Evolutionary conservation across 2,797 vertebrate genomes (phyloP), one percentile per base, ranked within the genome.

Genomic region (Anas bahamensis): DNA sequence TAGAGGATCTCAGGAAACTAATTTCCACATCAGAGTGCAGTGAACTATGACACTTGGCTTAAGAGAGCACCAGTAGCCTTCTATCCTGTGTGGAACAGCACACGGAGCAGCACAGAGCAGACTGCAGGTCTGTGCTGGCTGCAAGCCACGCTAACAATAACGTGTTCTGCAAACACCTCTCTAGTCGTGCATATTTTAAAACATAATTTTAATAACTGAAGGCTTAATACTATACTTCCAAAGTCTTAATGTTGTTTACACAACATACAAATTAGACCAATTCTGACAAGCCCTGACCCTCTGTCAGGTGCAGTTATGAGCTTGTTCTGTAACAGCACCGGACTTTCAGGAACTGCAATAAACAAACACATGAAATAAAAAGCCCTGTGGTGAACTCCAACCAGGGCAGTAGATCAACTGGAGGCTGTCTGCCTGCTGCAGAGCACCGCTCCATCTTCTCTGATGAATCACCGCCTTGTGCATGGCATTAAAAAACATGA

Each of bases 341-440:
- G 95, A 95, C 91, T 97, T 97, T 78, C 89, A 96, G 96, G 96
- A 96, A 97, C 81, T 93, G 83, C 52, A 95, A 55, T 95, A 94
- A 96, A 92, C 95, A 91, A 95, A 94, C 55, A 71, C 7, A 69
- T 94, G 89, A 90, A 92, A 88, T 92, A 81, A 90, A 92, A 94
- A 94, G 83, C 56, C 39, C 74, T 74, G 48, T 80, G 65, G 69
- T 94, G 92, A 94, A 60, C 95, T 72, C 55, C 42, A 86, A 0
- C 48, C 64, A 61, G 73, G 72, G 50, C 75, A 83, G 44, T 41
- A 73, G 85, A 70, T 88, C 83, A 88, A 88, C 95, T 86, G 74
- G 66, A 70, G 63, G 79, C 90, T 93, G 87, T 83, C 95, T 95
- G 77, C 95, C 44, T 70, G 70, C 86, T 93, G 83, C 83, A 91